Evolutionary conservation across 2,888 invertebrate species (phyloP), one percentile per base, ranked within the genome.

Genomic region (Dryobotodes eremita): DNA sequence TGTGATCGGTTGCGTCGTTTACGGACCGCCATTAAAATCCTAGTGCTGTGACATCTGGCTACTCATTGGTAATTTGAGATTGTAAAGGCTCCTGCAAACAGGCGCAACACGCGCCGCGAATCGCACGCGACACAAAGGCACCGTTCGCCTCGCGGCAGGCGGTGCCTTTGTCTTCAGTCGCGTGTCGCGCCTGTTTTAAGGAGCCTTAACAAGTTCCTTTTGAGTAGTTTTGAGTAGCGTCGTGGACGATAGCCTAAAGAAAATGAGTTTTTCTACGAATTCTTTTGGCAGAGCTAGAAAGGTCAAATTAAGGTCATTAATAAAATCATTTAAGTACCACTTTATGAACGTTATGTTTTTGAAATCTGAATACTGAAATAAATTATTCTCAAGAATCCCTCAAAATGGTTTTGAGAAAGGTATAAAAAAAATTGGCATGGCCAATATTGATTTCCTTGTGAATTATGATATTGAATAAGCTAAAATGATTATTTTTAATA

Each of bases 401-500:
- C 17, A 23, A 69, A 69, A n/a, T 17, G 10, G 10, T n/a, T 26
- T 42, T n/a, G 13, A 42, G 36, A 42, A 70, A 55, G 36, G 20
- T 55, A 11, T 13, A 20, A n/a, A 42, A 69, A n/a, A 55, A 8
- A 10, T 13, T 55, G 55, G 70, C 70, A 70, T 70, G 70, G 55
- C 13, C 55, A 70, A n/a, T 55, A 42, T 77, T 59, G 10, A 71
- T 75, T 86, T 84, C 11, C 36, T 70, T 70, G n/a, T 55, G 48
- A 72, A 62, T 80, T 79, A 75, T 77, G 73, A 77, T 79, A 75
- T 82, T 75, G 59, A 70, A 77, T 87, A 84, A 84, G 77, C 79
- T 75, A 71, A 79, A 86, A 81, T 86, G 73, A 82, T 88, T 86
- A 88, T 88, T 88, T 87, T 84, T 80, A 88, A 77, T 87, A 87